phyloP scores from a whole-genome alignment of 2,888 invertebrate genomes.

The Harpalus rufipes region DNA sequence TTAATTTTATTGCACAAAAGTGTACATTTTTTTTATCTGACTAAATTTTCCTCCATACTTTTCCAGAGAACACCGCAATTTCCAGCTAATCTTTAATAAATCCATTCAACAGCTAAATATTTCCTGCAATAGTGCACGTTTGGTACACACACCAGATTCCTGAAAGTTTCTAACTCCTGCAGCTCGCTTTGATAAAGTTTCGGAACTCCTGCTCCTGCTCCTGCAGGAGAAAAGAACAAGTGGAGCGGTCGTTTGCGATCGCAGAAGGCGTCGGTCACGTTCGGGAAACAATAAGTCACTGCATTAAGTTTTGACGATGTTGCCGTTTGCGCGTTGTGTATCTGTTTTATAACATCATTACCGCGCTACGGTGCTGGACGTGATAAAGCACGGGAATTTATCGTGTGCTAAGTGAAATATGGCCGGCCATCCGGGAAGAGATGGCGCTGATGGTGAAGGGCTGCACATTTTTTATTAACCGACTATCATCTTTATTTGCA shows the following conservation, averaged over 20 bases:
- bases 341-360: conserved; percentile 75
- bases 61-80: not conserved
- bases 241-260: conserved; percentile 49
- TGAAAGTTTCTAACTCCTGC: conserved; percentile 9
- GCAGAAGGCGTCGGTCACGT: conserved; percentile 68
- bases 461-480: conserved; percentile 36
- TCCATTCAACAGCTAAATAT: conserved; percentile 19
- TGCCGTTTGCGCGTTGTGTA: conserved; percentile 66
- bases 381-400: conserved; percentile 75
- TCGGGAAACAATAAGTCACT: conserved; percentile 70
- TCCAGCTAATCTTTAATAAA: conserved; percentile 12
- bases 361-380: conserved; percentile 72
- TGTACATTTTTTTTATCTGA: not conserved
- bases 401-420: conserved; percentile 75
- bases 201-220: conserved; percentile 19
- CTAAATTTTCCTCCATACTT: not conserved
- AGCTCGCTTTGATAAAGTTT: conserved; percentile 12
- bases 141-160: conserved; percentile 12
- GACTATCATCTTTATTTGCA: conserved; percentile 29
- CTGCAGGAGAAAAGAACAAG: conserved; percentile 36
- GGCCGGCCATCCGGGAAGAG: conserved; percentile 63
- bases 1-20: no score
- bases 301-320: conserved; percentile 69
- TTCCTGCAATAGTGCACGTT: conserved; percentile 25
- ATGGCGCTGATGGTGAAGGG: conserved; percentile 23